Percentiles rank a stretch among this genome's conserved stretches.
Conservation (phyloP, 2,888 invertebrate genomes). For the Chouioia cunea region DNA sequence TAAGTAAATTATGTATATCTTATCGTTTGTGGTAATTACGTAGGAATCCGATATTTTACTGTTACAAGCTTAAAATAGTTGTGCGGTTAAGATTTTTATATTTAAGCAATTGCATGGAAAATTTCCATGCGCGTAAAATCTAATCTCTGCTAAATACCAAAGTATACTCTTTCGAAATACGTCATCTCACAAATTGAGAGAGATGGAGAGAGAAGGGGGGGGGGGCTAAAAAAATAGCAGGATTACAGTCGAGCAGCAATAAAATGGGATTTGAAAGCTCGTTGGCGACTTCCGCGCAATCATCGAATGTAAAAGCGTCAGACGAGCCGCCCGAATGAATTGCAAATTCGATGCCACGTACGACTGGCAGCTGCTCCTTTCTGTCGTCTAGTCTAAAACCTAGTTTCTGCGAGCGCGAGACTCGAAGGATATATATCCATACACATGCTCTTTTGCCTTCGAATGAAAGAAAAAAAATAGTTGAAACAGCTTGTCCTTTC, state of each 20-base stretch:
- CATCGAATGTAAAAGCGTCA: slow-evolving; percentile 4
- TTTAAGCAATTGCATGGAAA: no score
- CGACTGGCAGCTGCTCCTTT: slow-evolving; percentile 55
- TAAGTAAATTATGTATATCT: no score
- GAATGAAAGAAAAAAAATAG: slow-evolving; percentile 49
- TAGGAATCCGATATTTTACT: no score
- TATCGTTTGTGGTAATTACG: no score
- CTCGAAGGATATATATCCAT: no score
- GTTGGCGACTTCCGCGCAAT: slow-evolving; percentile 10
- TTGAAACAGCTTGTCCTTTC: slow-evolving; percentile 12
- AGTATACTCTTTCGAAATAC: no score
- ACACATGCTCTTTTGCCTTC: background rate
- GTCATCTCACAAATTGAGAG: background rate
- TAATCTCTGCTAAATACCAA: background rate
- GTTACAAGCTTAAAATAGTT: no score
- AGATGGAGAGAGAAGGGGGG: slow-evolving; percentile 29
- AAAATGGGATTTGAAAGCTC: slow-evolving; percentile 26
- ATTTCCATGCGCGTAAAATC: background rate
- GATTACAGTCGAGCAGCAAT: slow-evolving; percentile 7
- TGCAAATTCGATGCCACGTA: slow-evolving; percentile 55
- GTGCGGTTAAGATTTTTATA: no score
- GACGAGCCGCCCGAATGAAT: slow-evolving; percentile 51
- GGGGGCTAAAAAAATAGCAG: slow-evolving; percentile 12
- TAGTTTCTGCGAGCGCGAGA: no score
- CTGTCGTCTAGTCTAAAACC: slow-evolving; percentile 3